These are phyloP conservation scores for Lycia hirtaria DNA, from an alignment of 2,888 invertebrate genomes.

Conservation along the genomic window DNA sequence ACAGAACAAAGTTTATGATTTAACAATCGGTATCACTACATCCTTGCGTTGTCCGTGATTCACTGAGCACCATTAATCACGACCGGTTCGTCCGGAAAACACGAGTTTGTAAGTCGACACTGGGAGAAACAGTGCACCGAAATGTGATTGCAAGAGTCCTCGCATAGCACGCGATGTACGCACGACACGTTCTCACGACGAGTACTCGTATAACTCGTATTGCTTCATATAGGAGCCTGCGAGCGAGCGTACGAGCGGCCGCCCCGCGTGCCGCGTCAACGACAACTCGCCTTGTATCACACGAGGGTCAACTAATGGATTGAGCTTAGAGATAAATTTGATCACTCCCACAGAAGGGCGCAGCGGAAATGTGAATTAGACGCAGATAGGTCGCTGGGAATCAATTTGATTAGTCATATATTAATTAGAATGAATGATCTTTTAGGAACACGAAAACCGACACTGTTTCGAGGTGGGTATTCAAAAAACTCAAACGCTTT, in stretches of 20 bases:
- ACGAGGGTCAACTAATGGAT: conserved; percentile 76
- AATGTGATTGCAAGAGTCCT: conserved; percentile 15
- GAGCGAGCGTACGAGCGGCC: conserved; percentile 47
- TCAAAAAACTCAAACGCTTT: no score
- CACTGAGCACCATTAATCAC: conserved; percentile 61
- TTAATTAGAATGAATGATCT: conserved; percentile 20
- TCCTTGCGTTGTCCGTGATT: conserved; percentile 64
- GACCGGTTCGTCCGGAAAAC: conserved; percentile 57
- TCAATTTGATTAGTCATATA: conserved; percentile 35
- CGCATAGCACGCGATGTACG: conserved; percentile 27
- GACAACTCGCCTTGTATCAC: conserved; percentile 74
- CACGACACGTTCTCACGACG: conserved; percentile 25
- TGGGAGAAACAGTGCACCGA: conserved; percentile 47
- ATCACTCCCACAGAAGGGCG: conserved; percentile 73
- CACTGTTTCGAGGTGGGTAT: no score
- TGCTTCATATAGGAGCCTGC: conserved; percentile 46
- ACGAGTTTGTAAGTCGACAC: conserved; percentile 48
- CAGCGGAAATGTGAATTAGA: conserved; percentile 74
- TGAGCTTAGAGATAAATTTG: conserved; percentile 77
- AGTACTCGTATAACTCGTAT: no score
- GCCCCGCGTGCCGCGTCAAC: conserved; percentile 59
- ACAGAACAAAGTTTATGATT: conserved; percentile 38
- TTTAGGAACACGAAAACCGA: no score
- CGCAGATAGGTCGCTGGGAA: conserved; percentile 49
- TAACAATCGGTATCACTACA: conserved; percentile 59